Evolutionary conservation across 2,797 vertebrate genomes (phyloP), one percentile per base, ranked within the genome.

Genomic region (Dipus sagitta): DNA sequence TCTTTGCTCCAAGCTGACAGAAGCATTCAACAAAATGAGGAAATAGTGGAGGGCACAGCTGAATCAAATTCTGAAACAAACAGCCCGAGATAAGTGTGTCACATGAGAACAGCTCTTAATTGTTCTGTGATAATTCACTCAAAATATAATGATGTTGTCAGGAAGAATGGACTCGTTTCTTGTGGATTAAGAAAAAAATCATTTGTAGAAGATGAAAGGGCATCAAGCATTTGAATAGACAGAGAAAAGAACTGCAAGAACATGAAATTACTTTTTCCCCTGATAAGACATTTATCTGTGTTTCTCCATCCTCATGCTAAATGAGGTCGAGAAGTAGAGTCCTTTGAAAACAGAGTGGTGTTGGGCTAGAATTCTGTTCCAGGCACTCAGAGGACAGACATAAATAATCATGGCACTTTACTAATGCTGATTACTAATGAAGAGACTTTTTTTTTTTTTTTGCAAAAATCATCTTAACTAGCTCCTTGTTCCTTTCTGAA

Each of bases 141-240:
- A 89, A 96, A 97, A 96, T 95, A 96, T 96, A 98, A 94, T 71
- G 1, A 94, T 95, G 92, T 96, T 86, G 96, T 95, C 96, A 96
- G 93, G 95, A 95, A 96, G 92, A 91, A 89, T 97, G 95, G 96
- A 88, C 87, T 96, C 88, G 60, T 95, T 98, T 97, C 89, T 92
- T 97, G 93, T 71, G 1, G 96, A 84, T 94, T 97, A 93, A 11
- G 88, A 96, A 92, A 94, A 86, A 97, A 97, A 86, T 90, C 52
- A 6, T 96, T 97, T 97, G 95, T 97, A 90, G 95, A 89, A 96
- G 96, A 97, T 96, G 95, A 96, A 97, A 97, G 95, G 93, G 95
- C 94, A 96, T 96, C 65, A 70, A 85, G 54, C 89, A 88, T 96
- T 98, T 96, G 95, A 97, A 96, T 78, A 97, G 84, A 95, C 97